Conservation (phyloP, 2,888 invertebrate species). For the Conchocele bisecta region DNA sequence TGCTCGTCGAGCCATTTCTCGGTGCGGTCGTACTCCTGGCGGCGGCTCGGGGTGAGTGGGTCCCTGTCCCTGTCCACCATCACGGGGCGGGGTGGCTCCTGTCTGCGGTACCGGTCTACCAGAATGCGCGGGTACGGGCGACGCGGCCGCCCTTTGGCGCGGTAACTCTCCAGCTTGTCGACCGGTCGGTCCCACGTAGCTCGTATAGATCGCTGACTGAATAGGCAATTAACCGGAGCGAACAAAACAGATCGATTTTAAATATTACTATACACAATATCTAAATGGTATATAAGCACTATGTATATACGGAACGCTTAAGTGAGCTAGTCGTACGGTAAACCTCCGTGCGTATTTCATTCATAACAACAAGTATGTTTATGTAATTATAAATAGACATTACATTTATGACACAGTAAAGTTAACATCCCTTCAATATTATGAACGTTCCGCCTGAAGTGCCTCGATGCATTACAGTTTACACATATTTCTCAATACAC, state of each 20-base stretch:
- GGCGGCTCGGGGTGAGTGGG: conserved; percentile 50
- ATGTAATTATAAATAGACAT: too few species aligned
- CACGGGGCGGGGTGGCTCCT: conserved; percentile 57
- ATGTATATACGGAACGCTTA: too few species aligned
- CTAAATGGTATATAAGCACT: too few species aligned
- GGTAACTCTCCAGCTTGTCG: conserved; percentile 51
- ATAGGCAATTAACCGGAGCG: conserved; percentile 61
- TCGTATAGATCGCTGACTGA: conserved; percentile 53
- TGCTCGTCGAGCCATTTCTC: conserved; percentile 98
- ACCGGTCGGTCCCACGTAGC: conserved; percentile 8
- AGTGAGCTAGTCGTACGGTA: too few species aligned
- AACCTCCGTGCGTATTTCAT: too few species aligned
- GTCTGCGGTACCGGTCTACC: conserved; percentile 51
- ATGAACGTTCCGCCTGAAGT: too few species aligned
- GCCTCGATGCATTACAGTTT: too few species aligned
- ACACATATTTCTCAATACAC: too few species aligned
- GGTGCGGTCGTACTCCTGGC: conserved; percentile 84
- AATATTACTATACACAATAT: too few species aligned
- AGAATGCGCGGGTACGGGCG: conserved; percentile 53
- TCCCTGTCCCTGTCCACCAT: conserved; percentile 55
- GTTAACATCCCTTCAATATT: too few species aligned
- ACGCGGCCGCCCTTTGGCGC: conserved; percentile 48
- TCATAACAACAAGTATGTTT: too few species aligned
- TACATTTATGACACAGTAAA: too few species aligned
- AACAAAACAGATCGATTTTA: conserved; percentile 61